Evolutionary conservation across 2,797 vertebrate genomes (phyloP), one percentile per base, ranked within the genome.

Genomic region (Crenichthys baileyi): DNA sequence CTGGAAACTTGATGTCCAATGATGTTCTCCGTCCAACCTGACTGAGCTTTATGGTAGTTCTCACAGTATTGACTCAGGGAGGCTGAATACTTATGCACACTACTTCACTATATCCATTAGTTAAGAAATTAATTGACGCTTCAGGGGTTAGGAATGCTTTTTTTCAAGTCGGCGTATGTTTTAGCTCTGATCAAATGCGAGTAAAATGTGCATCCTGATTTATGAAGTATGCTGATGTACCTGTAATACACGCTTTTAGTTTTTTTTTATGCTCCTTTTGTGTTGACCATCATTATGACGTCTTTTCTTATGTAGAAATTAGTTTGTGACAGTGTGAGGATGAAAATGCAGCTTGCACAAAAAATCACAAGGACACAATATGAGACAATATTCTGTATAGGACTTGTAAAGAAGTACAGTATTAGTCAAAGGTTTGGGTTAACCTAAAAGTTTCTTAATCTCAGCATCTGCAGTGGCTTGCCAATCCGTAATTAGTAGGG

Each of bases 191-290:
- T 65, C 7, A 41, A 24, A 65, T 22, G 63, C 24, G 56, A 11
- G 58, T 13, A 29, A 26, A 9, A 79, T 70, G 31, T 60, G 65
- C 5, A 82, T 39, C 70, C 56, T 67, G 46, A 68, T 8, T 18
- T 56, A n/a, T 51, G 15, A 65, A 12, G 8, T 65, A n/a, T 22
- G 31, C 65, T 11, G 36, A 29, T 73, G 26, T 71, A 15, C 63
- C 51, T 72, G 29, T 39, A 18, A 55, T 51, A 8, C 56, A n/a
- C 8, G 36, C 36, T 36, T 36, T 36, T 36, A 36, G 36, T 72
- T 36, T 55, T 79, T 24, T 58, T 29, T 73, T 48, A 58, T 46
- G 67, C 22, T 15, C 2, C 31, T 46, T 13, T 72, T 60, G 75
- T n/a, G 39, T 13, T 44, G 12, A n/a, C 65, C 18, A 20, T 65